A percentile compares a stretch with the other conserved stretches of the same genome.
Conservation (phyloP, 2,797 vertebrate genomes). For the Melanogrammus aeglefinus region DNA sequence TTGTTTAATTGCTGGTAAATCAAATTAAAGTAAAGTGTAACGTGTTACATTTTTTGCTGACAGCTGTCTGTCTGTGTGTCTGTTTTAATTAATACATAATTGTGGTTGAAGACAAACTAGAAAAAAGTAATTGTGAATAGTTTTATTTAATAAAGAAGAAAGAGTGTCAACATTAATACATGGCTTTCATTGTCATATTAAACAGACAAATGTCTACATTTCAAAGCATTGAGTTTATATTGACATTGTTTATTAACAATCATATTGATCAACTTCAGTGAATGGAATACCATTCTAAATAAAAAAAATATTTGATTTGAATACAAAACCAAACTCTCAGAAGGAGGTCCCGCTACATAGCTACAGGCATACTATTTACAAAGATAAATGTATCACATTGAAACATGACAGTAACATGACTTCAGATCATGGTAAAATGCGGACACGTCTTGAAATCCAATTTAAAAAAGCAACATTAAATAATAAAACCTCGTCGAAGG, state of each 20-base stretch:
- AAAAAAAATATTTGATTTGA: background rate
- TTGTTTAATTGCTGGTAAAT: too few species aligned
- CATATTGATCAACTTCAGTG: background rate
- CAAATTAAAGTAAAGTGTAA: too few species aligned
- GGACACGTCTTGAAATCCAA: background rate
- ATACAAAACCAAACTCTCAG: background rate
- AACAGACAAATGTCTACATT: background rate
- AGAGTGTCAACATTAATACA: background rate
- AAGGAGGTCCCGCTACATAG: too few species aligned
- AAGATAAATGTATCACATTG: background rate
- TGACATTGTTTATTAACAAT: background rate
- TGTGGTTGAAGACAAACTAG: background rate
- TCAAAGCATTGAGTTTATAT: background rate
- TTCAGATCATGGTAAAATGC: too few species aligned
- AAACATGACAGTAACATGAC: background rate
- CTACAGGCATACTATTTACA: background rate
- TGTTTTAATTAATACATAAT: too few species aligned
- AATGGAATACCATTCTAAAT: background rate
- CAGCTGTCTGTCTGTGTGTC: too few species aligned
- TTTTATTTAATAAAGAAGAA: background rate
- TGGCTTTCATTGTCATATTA: background rate
- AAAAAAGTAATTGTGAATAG: conserved; percentile 1
- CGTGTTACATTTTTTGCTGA: too few species aligned
- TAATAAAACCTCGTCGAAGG: background rate
- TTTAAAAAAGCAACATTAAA: background rate